Evolutionary conservation across 1,140 invertebrate genomes (phyloP), one percentile per base, ranked within the genome.

Genomic region (Drosophila kurseongensis): DNA sequence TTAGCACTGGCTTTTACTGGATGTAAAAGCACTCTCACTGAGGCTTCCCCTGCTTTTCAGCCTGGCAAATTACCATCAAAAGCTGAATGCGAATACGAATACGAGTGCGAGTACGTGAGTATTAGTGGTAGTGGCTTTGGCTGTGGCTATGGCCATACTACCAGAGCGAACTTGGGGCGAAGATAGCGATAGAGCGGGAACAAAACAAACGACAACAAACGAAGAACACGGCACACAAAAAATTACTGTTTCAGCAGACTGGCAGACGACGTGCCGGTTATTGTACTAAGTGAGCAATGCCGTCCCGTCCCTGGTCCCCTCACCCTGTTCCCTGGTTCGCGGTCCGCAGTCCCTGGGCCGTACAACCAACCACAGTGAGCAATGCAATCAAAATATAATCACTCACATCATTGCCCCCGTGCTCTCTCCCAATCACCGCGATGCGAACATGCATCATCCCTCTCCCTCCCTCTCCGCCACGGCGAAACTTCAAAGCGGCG

Each of bases 311-410:
- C 18, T 47, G 5, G 18, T 13, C 45, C 45, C 18, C 18, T 7
- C 1, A 7, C 18, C 23, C 44, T 7, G 41, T 42, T 13, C 16
- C 8, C 12, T 23, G 12, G 13, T 4, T 3, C 16, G 10, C 42
- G 1, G 2, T 44, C 14, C 45, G 2, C 23, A 8, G 5, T n/a
- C 18, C 45, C 27, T 27, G 13, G 23, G 29, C 7, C 65, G 76
- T 89, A 90, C 84, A 89, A 89, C 84, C 84, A 89, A 89, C 84
- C 84, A 89, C 84, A 88, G 84, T 88, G 83, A 88, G 83, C 83
- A 89, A 88, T 88, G 83, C 84, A 89, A 89, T 89, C 84, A 89
- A 89, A 89, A 89, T 90, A 89, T 89, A 89, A 89, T 89, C 84
- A 89, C 84, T 89, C 84, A 89, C 84, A 90, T 90, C 84, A 89